Conservation (phyloP, 2,797 vertebrate genomes). For the Coreius guichenoti region DNA sequence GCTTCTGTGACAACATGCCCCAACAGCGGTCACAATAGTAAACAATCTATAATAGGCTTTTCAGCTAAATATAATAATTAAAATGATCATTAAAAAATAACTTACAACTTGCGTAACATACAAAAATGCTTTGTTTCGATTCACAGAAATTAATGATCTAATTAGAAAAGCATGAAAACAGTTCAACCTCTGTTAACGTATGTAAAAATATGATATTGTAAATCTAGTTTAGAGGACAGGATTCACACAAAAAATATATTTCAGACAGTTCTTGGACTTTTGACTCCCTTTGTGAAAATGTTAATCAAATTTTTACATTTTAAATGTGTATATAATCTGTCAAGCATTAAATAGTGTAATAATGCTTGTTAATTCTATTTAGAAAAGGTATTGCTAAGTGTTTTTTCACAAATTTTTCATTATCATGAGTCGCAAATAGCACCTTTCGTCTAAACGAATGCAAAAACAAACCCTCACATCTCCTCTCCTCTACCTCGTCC, state of each 20-base stretch:
- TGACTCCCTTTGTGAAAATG: not conserved
- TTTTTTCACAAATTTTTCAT: not conserved
- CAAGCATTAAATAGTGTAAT: not conserved
- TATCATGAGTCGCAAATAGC: not conserved
- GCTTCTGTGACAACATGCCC: not conserved
- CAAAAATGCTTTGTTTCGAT: not conserved
- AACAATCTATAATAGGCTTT: not conserved
- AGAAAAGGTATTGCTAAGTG: not conserved
- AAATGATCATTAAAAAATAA: not conserved
- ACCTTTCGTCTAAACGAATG: not conserved
- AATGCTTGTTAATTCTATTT: not conserved
- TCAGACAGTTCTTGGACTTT: not conserved
- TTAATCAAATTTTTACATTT: not conserved
- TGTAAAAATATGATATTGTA: not conserved
- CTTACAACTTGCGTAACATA: not conserved
- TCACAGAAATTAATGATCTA: not conserved
- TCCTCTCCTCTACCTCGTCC: constrained; percentile 17
- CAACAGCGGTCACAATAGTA: not conserved
- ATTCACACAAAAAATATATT: not conserved
- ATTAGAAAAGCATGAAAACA: not conserved
- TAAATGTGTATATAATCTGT: not conserved
- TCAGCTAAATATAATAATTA: not conserved
- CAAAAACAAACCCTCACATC: not conserved
- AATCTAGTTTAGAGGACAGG: not conserved
- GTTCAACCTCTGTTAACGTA: not conserved